phyloP scores from a whole-genome alignment of 2,888 invertebrate species.

The Drosophila cognata region DNA sequence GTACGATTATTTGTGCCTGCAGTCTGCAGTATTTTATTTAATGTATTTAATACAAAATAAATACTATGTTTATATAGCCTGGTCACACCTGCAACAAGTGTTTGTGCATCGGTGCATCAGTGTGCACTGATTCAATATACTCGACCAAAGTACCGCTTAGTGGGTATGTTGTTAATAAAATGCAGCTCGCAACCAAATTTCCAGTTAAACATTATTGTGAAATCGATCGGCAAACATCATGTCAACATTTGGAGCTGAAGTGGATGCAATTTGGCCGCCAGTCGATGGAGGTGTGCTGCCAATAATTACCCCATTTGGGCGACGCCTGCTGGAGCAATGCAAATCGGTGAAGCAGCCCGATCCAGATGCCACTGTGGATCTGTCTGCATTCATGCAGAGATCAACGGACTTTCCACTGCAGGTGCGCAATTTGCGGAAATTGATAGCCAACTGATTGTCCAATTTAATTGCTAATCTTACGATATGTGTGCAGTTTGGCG shows the following conservation, averaged over 20 bases:
- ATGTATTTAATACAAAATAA: neutral
- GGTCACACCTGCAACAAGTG: slow-evolving; percentile 7
- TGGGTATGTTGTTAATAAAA: slow-evolving; percentile 23
- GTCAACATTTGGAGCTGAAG: slow-evolving; percentile 78
- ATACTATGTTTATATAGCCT: neutral
- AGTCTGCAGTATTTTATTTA: neutral
- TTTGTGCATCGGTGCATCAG: neutral
- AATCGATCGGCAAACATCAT: slow-evolving; percentile 36
- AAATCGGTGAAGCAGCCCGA: slow-evolving; percentile 57
- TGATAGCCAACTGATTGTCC: neutral
- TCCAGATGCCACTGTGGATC: slow-evolving; percentile 44
- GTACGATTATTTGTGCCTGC: neutral
- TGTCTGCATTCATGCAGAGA: slow-evolving; percentile 59
- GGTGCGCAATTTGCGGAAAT: slow-evolving; percentile 49
- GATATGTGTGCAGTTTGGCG: slow-evolving; percentile 77
- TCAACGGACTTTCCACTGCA: slow-evolving; percentile 76
- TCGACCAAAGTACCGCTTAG: neutral
- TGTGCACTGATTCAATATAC: neutral
- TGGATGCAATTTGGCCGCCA: slow-evolving; percentile 65
- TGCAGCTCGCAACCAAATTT: slow-evolving; percentile 7
- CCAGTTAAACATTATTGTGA: slow-evolving; percentile 45
- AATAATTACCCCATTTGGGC: slow-evolving; percentile 63
- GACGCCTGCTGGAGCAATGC: slow-evolving; percentile 66
- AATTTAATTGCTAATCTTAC: neutral
- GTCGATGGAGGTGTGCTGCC: neutral